Conservation (phyloP, 1,140 invertebrate species). For the Uloborus diversus region DNA sequence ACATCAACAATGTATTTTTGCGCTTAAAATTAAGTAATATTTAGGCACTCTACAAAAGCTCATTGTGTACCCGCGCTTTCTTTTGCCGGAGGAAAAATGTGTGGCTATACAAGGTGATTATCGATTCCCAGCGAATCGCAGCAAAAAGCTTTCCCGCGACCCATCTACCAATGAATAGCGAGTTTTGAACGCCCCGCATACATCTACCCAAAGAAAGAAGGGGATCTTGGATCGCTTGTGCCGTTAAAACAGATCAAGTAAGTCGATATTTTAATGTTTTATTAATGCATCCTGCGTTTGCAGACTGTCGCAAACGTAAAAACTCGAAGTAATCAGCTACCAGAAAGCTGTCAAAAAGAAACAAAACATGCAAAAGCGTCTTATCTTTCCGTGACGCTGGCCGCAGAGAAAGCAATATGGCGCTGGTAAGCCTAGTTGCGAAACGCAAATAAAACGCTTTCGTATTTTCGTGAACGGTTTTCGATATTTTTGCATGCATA, state of each 20-base stretch:
- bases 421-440: conserved; percentile 3
- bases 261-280: conserved; percentile 53
- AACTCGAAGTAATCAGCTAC: not conserved
- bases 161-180: conserved; percentile 46
- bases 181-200: conserved; percentile 35
- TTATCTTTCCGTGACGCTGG: conserved; percentile 15
- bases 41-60: not conserved
- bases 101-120: conserved; percentile 45
- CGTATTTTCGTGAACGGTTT: not conserved
- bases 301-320: conserved; percentile 10
- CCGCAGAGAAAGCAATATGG: conserved; percentile 42
- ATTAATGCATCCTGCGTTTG: conserved; percentile 30
- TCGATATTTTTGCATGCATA: not conserved
- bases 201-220: conserved; percentile 39
- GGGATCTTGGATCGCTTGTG: conserved; percentile 30
- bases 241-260: conserved; percentile 46
- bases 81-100: conserved; percentile 40
- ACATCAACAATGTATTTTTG: too few species aligned
- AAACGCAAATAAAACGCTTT: conserved; percentile 32
- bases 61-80: not conserved
- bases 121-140: conserved; percentile 53
- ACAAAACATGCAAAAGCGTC: conserved; percentile 36
- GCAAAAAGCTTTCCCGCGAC: conserved; percentile 39
- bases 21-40: too few species aligned
- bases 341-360: not conserved